These are phyloP conservation scores for Telmatherina bonti DNA, from an alignment of 2,797 vertebrate genomes.

Conservation along the genomic window DNA sequence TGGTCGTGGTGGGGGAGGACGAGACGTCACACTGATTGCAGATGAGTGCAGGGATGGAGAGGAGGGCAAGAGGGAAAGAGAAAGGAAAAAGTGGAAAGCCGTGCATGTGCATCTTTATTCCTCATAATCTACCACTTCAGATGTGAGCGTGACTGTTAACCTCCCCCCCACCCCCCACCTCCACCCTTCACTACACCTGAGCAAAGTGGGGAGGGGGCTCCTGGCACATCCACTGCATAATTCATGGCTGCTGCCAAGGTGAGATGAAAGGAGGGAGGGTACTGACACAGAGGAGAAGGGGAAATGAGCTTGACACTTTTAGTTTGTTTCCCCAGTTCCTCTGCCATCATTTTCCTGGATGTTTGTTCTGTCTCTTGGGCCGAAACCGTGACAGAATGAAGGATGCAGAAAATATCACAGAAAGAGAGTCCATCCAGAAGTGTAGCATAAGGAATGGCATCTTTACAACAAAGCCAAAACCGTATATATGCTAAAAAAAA, in stretches of 20 bases:
- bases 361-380: constrained; percentile 55
- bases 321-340: constrained; percentile 16
- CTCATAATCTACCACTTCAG: constrained; percentile 75
- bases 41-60: constrained; percentile 63
- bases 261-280: constrained; percentile 73
- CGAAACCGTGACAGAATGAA: constrained; percentile 51
- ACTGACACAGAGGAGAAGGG: constrained; percentile 50
- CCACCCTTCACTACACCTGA: constrained; percentile 57
- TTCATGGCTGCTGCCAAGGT: constrained; percentile 62
- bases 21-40: constrained; percentile 72
- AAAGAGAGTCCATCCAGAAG: constrained; percentile 5
- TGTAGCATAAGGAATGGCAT: constrained; percentile 19
- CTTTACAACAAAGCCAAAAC: constrained; percentile 3
- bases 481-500: neutral
- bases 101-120: constrained; percentile 59
- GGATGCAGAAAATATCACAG: constrained; percentile 19
- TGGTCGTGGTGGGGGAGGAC: constrained; percentile 45
- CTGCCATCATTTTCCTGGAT: constrained; percentile 49
- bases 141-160: constrained; percentile 73
- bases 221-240: constrained; percentile 76
- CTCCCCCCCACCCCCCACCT: constrained; percentile 51
- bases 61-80: constrained; percentile 28
- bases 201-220: constrained; percentile 69
- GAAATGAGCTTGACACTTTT: constrained; percentile 61
- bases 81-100: constrained; percentile 27